These are phyloP conservation scores for Sceloporus tristichus DNA, from an alignment of 2,113 vertebrate species.

Conservation along the genomic window DNA sequence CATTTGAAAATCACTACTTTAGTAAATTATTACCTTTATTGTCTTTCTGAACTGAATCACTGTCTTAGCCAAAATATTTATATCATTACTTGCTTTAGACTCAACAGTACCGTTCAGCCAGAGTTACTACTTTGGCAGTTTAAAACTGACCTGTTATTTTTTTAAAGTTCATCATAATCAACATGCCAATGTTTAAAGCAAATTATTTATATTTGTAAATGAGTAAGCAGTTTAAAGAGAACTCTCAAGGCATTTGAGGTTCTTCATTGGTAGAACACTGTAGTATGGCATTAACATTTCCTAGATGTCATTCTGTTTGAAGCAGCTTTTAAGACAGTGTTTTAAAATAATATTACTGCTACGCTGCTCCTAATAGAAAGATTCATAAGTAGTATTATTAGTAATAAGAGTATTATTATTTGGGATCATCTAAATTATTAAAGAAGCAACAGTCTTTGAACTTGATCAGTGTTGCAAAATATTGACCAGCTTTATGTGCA, in stretches of 20 bases:
- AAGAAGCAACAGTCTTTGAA: background rate
- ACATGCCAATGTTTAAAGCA: conserved; percentile 1
- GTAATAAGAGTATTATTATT: background rate
- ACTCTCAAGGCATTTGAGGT: background rate
- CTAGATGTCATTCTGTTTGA: conserved; percentile 24
- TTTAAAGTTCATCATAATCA: conserved; percentile 12
- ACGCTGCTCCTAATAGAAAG: background rate
- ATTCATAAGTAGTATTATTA: background rate
- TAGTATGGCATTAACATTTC: conserved; percentile 50
- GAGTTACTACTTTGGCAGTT: background rate
- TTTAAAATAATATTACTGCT: conserved; percentile 40
- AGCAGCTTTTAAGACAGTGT: background rate
- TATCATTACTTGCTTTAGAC: conserved; percentile 48
- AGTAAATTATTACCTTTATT: conserved; percentile 44
- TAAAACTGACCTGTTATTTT: background rate
- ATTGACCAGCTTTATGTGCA: background rate
- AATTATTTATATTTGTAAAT: conserved; percentile 28
- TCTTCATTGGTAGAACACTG: conserved; percentile 22
- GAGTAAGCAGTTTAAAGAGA: background rate
- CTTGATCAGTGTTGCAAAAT: background rate
- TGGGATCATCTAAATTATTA: background rate
- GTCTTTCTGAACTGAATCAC: conserved; percentile 47
- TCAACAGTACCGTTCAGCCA: conserved; percentile 36
- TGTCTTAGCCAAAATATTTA: conserved; percentile 39
- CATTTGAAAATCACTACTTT: conserved; percentile 48